These are phyloP conservation scores for Pyrocephalus nanus DNA, from an alignment of 2,797 vertebrate species.

Conservation along the genomic window DNA sequence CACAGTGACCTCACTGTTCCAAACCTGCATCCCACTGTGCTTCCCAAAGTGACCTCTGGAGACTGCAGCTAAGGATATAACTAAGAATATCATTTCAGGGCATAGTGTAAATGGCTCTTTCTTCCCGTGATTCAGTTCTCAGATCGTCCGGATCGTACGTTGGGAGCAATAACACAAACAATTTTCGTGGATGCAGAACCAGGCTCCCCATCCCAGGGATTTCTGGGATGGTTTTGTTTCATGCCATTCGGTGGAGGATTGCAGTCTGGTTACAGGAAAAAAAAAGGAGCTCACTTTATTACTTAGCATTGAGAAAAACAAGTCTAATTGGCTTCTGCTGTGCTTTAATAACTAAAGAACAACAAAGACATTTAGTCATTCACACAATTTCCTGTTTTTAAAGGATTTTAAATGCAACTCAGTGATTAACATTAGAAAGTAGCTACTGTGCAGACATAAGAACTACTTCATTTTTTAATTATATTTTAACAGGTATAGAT, in stretches of 20 bases:
- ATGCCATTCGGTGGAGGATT: background rate
- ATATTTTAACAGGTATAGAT: constrained; percentile 61
- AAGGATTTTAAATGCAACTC: constrained; percentile 49
- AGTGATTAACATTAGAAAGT: constrained; percentile 66
- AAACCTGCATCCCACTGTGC: background rate
- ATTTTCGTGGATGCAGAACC: background rate
- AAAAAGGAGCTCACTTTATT: constrained; percentile 29
- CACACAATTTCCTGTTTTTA: constrained; percentile 66
- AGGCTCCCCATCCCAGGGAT: background rate
- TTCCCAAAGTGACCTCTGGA: background rate
- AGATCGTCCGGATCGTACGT: background rate
- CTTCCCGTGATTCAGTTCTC: background rate
- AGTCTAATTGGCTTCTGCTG: constrained; percentile 67
- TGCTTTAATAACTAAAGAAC: constrained; percentile 65
- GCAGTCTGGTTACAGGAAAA: background rate
- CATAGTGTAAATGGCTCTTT: background rate
- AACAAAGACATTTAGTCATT: constrained; percentile 66
- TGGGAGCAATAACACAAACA: background rate
- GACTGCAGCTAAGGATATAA: background rate
- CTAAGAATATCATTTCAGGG: background rate
- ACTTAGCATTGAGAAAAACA: constrained; percentile 56
- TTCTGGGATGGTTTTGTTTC: background rate
- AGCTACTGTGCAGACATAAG: constrained; percentile 45
- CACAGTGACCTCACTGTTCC: background rate
- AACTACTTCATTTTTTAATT: constrained; percentile 68